Conservation (phyloP, 64 coral and sea anemone genomes). For the Platygyra sinensis region DNA sequence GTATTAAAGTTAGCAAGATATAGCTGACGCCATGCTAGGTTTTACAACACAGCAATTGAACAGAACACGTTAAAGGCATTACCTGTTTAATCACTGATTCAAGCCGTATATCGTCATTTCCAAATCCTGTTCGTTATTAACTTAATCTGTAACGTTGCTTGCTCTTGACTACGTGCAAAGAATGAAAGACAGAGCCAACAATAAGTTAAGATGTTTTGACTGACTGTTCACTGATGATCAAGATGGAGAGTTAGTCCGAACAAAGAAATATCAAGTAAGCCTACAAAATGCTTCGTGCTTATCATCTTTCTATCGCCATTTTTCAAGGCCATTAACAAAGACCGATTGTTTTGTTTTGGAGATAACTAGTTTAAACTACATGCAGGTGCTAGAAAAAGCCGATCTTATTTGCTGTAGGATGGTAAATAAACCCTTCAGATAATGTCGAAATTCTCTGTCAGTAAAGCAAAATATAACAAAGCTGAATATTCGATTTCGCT, state of each 20-base stretch:
- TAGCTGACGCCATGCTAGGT: not conserved
- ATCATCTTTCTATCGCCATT: constrained; percentile 8
- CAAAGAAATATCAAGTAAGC: not conserved
- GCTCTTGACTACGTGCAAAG: no score
- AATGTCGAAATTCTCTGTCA: constrained; percentile 11
- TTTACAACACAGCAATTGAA: no score
- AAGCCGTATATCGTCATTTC: no score
- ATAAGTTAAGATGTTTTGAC: not conserved
- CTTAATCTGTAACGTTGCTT: no score
- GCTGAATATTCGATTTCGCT: not conserved
- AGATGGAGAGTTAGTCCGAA: not conserved
- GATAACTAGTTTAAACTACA: constrained; percentile 24
- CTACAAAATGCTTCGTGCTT: not conserved
- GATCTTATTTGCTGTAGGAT: constrained; percentile 8
- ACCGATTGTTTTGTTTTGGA: constrained; percentile 25
- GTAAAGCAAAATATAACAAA: not conserved
- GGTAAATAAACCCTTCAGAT: constrained; percentile 27
- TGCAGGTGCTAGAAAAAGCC: constrained; percentile 9
- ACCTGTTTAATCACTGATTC: no score
- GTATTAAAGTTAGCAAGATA: not conserved
- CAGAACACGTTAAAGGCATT: no score
- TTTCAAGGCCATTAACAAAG: constrained; percentile 11
- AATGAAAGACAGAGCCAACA: no score
- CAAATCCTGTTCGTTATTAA: no score
- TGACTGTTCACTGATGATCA: not conserved